A percentile compares a stretch with the other conserved stretches of the same genome.
These are phyloP conservation scores for Grammomys surdaster DNA, from an alignment of 2,113 vertebrate genomes.

Conservation along the genomic window DNA sequence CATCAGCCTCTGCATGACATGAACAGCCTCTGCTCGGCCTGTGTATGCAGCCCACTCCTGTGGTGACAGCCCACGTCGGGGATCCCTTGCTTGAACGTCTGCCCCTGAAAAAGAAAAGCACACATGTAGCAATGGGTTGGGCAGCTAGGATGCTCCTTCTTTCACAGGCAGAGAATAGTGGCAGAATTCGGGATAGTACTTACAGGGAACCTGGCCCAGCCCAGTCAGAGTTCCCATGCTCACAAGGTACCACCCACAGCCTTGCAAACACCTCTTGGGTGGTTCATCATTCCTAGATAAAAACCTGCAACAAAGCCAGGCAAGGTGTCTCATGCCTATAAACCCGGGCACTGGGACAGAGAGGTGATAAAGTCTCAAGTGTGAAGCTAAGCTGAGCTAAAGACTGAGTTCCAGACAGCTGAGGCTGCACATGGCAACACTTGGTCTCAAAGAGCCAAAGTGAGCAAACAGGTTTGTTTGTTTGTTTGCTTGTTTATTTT, in stretches of 20 bases:
- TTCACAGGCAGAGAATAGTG: not conserved
- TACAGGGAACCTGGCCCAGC: not conserved
- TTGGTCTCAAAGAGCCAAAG: not conserved
- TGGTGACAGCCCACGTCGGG: slow-evolving; percentile 91
- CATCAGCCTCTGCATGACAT: slow-evolving; percentile 91
- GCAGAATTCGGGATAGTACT: fast-evolving
- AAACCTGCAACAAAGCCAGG: not conserved
- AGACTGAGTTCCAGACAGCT: not conserved
- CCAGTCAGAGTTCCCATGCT: no score
- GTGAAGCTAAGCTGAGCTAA: not conserved
- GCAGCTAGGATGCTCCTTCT: fast-evolving
- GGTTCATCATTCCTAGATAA: not conserved
- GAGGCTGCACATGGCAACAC: not conserved
- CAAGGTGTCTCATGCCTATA: not conserved
- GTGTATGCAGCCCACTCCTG: slow-evolving; percentile 97
- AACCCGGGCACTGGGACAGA: not conserved
- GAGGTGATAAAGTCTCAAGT: not conserved
- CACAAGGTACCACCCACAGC: not conserved
- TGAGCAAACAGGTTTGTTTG: not conserved
- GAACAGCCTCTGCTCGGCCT: slow-evolving; percentile 91
- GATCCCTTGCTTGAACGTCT: slow-evolving; percentile 91
- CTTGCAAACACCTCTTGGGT: not conserved
- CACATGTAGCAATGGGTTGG: not conserved
- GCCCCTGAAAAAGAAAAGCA: slow-evolving; percentile 89
- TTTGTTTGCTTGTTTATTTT: not conserved